Evolutionary conservation across 1,140 invertebrate species (phyloP).

Genomic region (Mactra quadrangularis): DNA sequence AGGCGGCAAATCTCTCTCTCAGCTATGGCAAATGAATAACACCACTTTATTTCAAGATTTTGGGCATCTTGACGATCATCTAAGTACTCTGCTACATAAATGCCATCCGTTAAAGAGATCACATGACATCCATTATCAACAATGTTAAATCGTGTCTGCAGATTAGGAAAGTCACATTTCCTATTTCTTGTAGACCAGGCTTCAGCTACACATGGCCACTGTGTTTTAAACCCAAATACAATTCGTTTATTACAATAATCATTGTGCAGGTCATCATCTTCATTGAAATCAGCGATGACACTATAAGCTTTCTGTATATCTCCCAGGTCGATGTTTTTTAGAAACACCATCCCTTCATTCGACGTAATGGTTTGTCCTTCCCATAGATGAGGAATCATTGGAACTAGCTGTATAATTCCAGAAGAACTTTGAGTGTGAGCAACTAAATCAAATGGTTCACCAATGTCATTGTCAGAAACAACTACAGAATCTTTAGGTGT

Average conservation of each 20-base stretch:
- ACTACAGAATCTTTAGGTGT: constrained; percentile 9
- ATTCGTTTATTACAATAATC: neutral
- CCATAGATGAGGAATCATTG: neutral
- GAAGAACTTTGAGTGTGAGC: neutral
- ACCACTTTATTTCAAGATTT: neutral
- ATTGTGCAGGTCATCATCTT: neutral
- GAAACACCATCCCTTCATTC: neutral
- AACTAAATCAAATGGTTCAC: neutral
- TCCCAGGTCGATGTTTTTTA: neutral
- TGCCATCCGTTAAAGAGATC: neutral
- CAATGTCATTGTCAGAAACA: neutral
- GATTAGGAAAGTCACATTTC: neutral
- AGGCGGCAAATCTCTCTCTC: constrained; percentile 15
- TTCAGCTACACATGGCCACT: neutral
- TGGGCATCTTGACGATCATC: neutral
- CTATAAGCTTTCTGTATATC: too few species aligned
- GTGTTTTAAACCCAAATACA: neutral
- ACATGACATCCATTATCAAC: constrained; percentile 14
- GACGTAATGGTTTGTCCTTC: neutral
- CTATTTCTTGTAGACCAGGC: neutral
- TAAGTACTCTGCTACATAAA: neutral
- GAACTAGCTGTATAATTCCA: neutral
- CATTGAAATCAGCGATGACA: too few species aligned
- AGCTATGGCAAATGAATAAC: constrained; percentile 25
- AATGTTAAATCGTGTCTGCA: neutral